These are phyloP conservation scores for Smithornis capensis DNA, from an alignment of 2,113 vertebrate genomes.

Conservation along the genomic window DNA sequence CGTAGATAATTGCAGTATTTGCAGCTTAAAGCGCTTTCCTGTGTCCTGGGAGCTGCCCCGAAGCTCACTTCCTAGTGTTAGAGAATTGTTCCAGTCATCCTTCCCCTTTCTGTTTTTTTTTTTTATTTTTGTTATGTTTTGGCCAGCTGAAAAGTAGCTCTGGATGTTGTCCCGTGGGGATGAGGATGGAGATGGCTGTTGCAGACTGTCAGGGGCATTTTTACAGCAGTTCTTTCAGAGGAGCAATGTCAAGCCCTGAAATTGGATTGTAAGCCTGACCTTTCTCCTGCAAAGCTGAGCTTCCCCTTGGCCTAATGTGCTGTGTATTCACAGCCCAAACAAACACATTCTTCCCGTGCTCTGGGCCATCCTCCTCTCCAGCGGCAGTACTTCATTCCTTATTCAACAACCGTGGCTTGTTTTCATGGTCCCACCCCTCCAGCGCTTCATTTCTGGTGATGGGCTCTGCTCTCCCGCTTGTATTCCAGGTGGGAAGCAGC, in stretches of 20 bases:
- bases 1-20: not conserved
- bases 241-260: not conserved
- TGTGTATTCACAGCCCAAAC: not conserved
- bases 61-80: not conserved
- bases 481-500: slow-evolving; percentile 60
- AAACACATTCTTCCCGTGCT: not conserved
- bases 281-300: not conserved
- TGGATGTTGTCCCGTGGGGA: not conserved
- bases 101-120: not conserved
- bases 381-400: fast-evolving
- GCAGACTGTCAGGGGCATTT: not conserved
- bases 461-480: not conserved
- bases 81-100: not conserved
- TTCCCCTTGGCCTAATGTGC: not conserved
- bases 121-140: not conserved
- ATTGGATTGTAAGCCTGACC: not conserved
- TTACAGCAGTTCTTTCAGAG: not conserved
- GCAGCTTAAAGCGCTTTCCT: not conserved
- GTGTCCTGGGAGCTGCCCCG: not conserved
- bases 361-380: fast-evolving
- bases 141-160: not conserved
- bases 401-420: fast-evolving
- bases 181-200: not conserved
- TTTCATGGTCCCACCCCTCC: fast-evolving
- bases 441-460: not conserved